Evolutionary conservation across 2,888 invertebrate genomes (phyloP).

Genomic region (Pollenia angustigena): DNA sequence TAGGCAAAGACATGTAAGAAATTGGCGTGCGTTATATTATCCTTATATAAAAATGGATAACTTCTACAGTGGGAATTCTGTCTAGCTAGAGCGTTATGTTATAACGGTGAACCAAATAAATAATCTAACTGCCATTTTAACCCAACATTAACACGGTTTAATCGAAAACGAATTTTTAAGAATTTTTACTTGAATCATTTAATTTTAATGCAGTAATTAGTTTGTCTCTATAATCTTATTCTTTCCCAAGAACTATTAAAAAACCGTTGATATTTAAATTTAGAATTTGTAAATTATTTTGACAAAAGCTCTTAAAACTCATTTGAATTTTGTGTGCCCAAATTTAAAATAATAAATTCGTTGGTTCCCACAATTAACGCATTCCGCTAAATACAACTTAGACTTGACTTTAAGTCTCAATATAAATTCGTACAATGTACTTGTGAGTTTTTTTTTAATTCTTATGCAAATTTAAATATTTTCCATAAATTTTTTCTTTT

Average conservation of each 20-base stretch:
- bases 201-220: no score
- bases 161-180: no score
- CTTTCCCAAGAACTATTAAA: neutral
- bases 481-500: constrained; percentile 50
- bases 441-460: constrained; percentile 25
- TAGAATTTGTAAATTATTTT: constrained; percentile 1
- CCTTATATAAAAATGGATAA: no score
- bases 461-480: constrained; percentile 65
- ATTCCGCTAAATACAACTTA: constrained; percentile 47
- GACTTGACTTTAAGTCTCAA: constrained; percentile 41
- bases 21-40: no score
- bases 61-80: no score
- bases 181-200: no score
- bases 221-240: no score
- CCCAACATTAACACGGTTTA: no score
- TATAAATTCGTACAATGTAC: constrained; percentile 24
- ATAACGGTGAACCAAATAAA: no score
- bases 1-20: no score
- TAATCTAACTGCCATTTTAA: no score
- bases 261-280: neutral
- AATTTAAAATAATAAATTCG: constrained; percentile 29
- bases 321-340: neutral
- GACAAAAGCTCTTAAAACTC: constrained; percentile 26
- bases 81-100: no score
- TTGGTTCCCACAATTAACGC: constrained; percentile 65